A percentile compares a stretch with the other conserved stretches of the same genome.
phyloP scores from a whole-genome alignment of 2,888 invertebrate species.

The Pilophorus perplexus region DNA sequence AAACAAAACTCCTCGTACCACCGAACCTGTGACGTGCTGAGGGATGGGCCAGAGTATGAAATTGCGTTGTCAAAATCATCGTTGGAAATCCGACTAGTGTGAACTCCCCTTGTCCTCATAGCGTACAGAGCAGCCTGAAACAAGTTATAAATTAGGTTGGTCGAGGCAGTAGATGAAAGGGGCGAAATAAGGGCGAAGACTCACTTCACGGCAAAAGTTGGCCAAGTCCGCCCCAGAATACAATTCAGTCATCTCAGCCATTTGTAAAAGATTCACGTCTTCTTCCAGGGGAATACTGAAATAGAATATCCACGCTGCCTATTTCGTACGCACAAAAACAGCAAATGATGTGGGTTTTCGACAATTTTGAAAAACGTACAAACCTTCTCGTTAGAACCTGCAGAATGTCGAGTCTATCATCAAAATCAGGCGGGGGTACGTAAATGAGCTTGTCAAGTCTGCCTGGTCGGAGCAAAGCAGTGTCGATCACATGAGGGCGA shows the following conservation, averaged over 20 bases:
- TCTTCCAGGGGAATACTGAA: constrained; percentile 54
- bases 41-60: constrained; percentile 53
- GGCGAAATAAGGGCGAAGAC: not conserved
- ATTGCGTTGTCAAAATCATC: constrained; percentile 54
- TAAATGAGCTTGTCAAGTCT: constrained; percentile 62
- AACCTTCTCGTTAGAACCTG: constrained; percentile 53
- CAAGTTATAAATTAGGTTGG: constrained; percentile 25
- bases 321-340: not conserved
- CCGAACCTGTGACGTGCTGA: constrained; percentile 53
- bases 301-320: no score
- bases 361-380: no score
- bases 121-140: constrained; percentile 60
- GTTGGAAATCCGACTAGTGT: constrained; percentile 51
- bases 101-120: constrained; percentile 56
- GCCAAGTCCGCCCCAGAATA: constrained; percentile 65
- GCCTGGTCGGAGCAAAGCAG: constrained; percentile 63
- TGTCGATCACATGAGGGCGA: constrained; percentile 62
- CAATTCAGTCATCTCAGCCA: constrained; percentile 56
- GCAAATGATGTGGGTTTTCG: not conserved
- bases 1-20: constrained; percentile 52
- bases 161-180: not conserved
- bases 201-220: constrained; percentile 60
- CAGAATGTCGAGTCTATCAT: constrained; percentile 57
- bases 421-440: constrained; percentile 60
- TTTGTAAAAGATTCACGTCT: constrained; percentile 53